These are phyloP conservation scores for Holotrichia oblita DNA, from an alignment of 1,140 invertebrate species.

Conservation along the genomic window DNA sequence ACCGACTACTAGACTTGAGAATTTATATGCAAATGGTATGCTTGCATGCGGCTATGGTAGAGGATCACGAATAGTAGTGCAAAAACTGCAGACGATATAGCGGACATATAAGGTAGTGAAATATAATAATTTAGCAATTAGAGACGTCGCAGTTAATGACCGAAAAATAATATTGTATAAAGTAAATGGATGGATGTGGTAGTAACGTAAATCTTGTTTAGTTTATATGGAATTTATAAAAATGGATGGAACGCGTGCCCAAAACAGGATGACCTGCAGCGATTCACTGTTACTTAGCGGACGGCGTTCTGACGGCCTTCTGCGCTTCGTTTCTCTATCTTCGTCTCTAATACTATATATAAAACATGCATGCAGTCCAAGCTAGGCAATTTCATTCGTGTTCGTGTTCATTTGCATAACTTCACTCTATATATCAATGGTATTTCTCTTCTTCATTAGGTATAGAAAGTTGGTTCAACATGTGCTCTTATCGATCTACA, in stretches of 20 bases:
- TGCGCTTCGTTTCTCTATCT: not conserved
- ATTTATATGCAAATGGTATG: slow-evolving; percentile 31
- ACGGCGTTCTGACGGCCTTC: not conserved
- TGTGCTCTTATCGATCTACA: not conserved
- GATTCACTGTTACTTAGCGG: slow-evolving; percentile 21
- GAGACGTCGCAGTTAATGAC: slow-evolving; percentile 7
- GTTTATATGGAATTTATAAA: slow-evolving; percentile 23
- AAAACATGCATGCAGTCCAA: not conserved
- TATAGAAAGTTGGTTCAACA: not conserved
- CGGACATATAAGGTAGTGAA: not conserved
- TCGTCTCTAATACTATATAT: not conserved
- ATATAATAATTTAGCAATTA: slow-evolving; percentile 34
- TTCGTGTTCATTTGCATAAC: slow-evolving; percentile 22
- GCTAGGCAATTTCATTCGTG: slow-evolving; percentile 8
- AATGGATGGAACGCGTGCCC: slow-evolving; percentile 19
- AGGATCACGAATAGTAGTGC: not conserved
- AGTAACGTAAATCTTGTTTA: slow-evolving; percentile 24
- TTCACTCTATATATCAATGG: slow-evolving; percentile 12
- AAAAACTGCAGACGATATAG: not conserved
- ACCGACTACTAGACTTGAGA: slow-evolving; percentile 22
- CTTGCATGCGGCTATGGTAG: not conserved
- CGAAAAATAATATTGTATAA: slow-evolving; percentile 24
- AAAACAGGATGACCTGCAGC: slow-evolving; percentile 30
- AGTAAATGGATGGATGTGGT: not conserved
- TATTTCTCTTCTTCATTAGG: slow-evolving; percentile 6